A percentile compares a stretch with the other conserved stretches of the same genome.
phyloP scores from a whole-genome alignment of 2,888 invertebrate genomes.

The Mythimna pallens region DNA sequence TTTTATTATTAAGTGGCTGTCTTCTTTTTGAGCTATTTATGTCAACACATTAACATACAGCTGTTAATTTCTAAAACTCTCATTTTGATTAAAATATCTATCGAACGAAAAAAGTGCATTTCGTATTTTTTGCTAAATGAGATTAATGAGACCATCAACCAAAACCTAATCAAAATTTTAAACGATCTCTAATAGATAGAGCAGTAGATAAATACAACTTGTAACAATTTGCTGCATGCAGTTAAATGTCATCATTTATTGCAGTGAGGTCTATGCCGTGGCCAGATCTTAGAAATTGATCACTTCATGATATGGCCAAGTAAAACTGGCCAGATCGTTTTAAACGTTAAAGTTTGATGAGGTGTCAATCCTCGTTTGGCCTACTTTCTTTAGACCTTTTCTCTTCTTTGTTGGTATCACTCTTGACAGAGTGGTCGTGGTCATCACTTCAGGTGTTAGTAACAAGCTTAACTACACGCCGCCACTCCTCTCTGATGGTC shows the following conservation, averaged over 20 bases:
- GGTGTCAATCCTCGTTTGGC: too few species aligned
- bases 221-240: background rate
- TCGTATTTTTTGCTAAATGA: background rate
- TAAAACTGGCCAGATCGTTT: too few species aligned
- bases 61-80: background rate
- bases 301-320: too few species aligned
- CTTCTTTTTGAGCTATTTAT: background rate
- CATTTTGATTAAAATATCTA: background rate
- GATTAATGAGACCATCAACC: background rate
- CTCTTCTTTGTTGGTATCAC: too few species aligned
- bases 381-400: too few species aligned
- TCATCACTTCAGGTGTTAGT: too few species aligned
- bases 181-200: background rate
- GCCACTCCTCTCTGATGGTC: too few species aligned
- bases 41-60: background rate
- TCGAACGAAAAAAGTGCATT: background rate
- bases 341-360: too few species aligned
- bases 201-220: background rate
- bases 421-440: too few species aligned
- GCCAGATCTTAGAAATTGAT: too few species aligned
- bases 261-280: too few species aligned
- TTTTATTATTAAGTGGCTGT: background rate
- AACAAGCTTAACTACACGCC: too few species aligned
- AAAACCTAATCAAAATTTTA: background rate
- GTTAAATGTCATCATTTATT: slow-evolving; percentile 16